phyloP scores from a whole-genome alignment of 2,113 vertebrate genomes.

The Pristiophorus japonicus region DNA sequence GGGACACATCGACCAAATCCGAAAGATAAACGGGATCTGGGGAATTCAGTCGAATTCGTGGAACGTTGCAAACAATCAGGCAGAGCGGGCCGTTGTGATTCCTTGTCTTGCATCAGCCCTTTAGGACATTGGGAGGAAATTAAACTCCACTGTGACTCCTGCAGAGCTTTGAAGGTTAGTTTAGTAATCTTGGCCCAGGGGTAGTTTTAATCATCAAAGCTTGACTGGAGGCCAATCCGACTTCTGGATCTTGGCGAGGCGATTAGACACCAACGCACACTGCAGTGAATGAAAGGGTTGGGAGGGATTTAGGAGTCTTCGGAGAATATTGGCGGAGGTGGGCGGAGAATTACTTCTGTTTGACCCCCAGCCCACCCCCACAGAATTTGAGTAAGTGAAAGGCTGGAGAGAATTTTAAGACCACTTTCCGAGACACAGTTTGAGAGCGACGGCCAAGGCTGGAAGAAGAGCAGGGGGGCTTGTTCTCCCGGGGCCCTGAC shows the following conservation, averaged over 20 bases:
- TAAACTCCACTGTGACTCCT: background rate
- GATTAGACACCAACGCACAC: background rate
- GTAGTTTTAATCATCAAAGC: background rate
- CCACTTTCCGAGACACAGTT: too few relatives aligned
- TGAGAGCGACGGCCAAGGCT: background rate
- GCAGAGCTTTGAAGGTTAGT: background rate
- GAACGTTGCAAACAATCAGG: background rate
- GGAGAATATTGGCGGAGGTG: background rate
- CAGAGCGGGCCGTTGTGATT: background rate
- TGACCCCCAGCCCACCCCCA: background rate
- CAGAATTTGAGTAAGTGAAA: too few relatives aligned
- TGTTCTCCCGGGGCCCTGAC: too few relatives aligned
- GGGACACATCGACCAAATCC: background rate
- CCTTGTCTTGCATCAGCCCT: background rate
- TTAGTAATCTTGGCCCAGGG: background rate
- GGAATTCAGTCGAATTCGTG: background rate
- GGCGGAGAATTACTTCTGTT: background rate
- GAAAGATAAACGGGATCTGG: background rate
- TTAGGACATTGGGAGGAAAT: background rate
- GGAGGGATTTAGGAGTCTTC: too few relatives aligned
- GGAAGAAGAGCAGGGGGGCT: background rate
- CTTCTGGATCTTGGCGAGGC: background rate
- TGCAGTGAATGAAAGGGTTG: background rate
- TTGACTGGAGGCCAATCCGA: background rate
- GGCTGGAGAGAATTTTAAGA: too few relatives aligned